Evolutionary conservation across 2,797 vertebrate species (phyloP).

Genomic region (Heliangelus exortis): DNA sequence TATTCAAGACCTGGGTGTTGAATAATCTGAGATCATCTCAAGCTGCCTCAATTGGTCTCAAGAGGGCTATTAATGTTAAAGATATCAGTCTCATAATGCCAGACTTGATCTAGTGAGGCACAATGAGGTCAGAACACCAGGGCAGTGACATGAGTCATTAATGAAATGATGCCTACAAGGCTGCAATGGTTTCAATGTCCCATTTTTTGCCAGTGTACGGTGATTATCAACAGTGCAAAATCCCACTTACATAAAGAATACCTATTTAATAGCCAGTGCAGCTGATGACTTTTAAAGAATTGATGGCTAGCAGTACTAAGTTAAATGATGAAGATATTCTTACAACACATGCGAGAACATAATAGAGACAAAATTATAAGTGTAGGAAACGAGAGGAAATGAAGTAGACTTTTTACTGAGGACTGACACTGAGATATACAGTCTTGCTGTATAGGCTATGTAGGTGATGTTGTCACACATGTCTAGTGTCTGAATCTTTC

Average conservation of each 20-base stretch:
- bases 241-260: not conserved
- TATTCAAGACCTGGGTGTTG: not conserved
- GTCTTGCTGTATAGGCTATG: not conserved
- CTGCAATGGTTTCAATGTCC: not conserved
- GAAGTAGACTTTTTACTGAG: not conserved
- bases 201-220: not conserved
- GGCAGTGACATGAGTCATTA: conserved; percentile 23
- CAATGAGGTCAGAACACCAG: conserved; percentile 19
- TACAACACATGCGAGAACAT: not conserved
- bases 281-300: not conserved
- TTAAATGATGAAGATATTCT: not conserved
- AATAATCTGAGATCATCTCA: conserved; percentile 52
- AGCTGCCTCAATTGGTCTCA: conserved; percentile 11
- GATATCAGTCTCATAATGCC: conserved; percentile 34
- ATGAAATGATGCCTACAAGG: conserved; percentile 17
- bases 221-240: not conserved
- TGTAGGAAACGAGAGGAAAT: not conserved
- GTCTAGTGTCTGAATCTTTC: not conserved
- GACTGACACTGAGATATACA: not conserved
- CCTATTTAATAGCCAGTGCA: not conserved
- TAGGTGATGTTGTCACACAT: not conserved
- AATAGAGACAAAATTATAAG: not conserved
- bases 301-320: not conserved
- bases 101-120: conserved; percentile 46
- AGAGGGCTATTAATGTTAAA: conserved; percentile 27